Percentiles rank a stretch among this genome's conserved stretches.
phyloP scores from a whole-genome alignment of 92 coral and sea anemone species.

The Porites lobata region DNA sequence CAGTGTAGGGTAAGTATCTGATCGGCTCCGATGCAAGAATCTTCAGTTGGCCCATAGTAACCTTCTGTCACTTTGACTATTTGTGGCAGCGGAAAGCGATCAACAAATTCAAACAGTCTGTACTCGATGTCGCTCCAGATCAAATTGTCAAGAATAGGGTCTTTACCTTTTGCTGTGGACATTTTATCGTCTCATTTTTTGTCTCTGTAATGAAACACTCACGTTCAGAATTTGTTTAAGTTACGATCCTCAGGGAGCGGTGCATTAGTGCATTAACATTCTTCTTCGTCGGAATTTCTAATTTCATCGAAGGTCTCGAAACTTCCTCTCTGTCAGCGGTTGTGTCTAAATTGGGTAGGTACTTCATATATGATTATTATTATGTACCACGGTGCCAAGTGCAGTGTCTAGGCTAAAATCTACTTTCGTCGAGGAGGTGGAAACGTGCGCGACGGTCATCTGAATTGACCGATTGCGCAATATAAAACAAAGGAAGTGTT shows the following conservation, averaged over 20 bases:
- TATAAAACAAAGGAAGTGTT: too few species aligned
- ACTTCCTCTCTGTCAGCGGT: slow-evolving; percentile 47
- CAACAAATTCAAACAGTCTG: slow-evolving; percentile 80
- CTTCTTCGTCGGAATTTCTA: background rate
- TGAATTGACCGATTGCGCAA: too few species aligned
- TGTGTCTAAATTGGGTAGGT: too few species aligned
- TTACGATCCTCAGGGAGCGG: background rate
- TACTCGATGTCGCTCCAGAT: slow-evolving; percentile 89
- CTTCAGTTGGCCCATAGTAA: slow-evolving; percentile 95
- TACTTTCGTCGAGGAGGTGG: too few species aligned
- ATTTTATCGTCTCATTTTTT: background rate
- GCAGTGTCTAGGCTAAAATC: too few species aligned
- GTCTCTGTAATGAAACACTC: slow-evolving; percentile 11
- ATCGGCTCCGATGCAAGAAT: slow-evolving; percentile 95
- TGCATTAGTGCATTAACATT: background rate
- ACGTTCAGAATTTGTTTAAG: background rate
- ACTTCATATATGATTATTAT: too few species aligned
- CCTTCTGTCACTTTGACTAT: slow-evolving; percentile 95
- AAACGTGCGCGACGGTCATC: too few species aligned
- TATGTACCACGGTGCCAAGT: background rate
- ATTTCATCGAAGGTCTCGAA: background rate
- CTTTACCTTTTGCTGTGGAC: slow-evolving; percentile 27
- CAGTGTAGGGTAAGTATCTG: slow-evolving; percentile 87
- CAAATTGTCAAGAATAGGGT: slow-evolving; percentile 69
- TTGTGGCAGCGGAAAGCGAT: slow-evolving; percentile 89